Base-by-base conservation (phyloP, 2,113 vertebrate genomes). In the Pseudorectes ferrugineus region DNA sequence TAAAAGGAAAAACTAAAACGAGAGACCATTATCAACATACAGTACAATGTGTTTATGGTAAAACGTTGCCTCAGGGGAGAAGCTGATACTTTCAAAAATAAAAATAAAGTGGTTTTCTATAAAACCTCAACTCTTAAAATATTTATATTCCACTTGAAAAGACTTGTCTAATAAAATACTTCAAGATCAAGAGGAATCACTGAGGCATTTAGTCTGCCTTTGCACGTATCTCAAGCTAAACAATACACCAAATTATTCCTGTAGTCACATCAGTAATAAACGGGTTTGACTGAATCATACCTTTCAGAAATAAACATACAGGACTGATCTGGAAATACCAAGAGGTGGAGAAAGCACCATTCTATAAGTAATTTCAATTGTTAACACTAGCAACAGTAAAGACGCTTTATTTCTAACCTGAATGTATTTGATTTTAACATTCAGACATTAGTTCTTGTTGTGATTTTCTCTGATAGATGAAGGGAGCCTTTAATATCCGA, bases 121-220 rank as follows among this genome's bases (percentile, higher is more conserved):
- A 89, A 89, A 95, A 92, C 51, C 1, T 79, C 31, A 85, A 68
- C 48, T 82, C 66, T 59, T 91, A 86, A 91, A 94, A 95, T 91
- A 94, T 76, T 93, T 94, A 93, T 89, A 85, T 71, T 84, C 18
- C 33, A 67, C 51, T 88, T 88, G 66, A 96, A 90, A 77, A 93
- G 66, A 75, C 65, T 71, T 92, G 74, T 89, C 88, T 92, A 81
- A 95, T 74, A 82, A 94, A 95, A 89, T 75, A 78, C 24, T 94
- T 89, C 66, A 92, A 82, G 57, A 95, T 75, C 85, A 94, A 93
- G 74, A 71, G 48, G 57, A 94, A 93, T 88, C 71, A 63, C 68
- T 75, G 71, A 92, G 81, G 49, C 48, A 46, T 88, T 94, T 94
- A 90, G 82, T 85, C 70, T 88, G 66, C n/a, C 70, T 93, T 92